These are phyloP conservation scores for Plodia interpunctella DNA, from an alignment of 1,140 invertebrate species.

Conservation along the genomic window DNA sequence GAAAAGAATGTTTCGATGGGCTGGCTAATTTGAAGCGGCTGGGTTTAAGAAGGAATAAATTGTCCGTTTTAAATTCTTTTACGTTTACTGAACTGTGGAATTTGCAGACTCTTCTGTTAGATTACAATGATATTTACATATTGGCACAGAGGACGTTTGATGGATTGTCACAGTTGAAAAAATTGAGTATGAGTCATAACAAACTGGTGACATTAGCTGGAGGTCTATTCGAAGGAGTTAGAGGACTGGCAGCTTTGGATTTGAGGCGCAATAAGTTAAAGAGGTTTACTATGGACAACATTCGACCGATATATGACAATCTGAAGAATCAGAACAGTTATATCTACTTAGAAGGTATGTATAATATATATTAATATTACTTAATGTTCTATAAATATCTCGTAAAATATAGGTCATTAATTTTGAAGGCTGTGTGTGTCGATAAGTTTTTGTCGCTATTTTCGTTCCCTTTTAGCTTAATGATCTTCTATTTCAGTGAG, in stretches of 20 bases:
- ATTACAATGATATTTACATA: slow-evolving; percentile 80
- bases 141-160: slow-evolving; percentile 85
- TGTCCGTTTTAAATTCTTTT: slow-evolving; percentile 83
- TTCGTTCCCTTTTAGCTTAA: too few relatives aligned
- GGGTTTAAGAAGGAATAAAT: slow-evolving; percentile 82
- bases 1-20: slow-evolving; percentile 84
- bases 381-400: not conserved
- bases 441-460: too few relatives aligned
- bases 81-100: slow-evolving; percentile 86
- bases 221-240: slow-evolving; percentile 81
- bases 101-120: slow-evolving; percentile 84
- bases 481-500: too few relatives aligned
- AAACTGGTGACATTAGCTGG: slow-evolving; percentile 81
- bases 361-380: not conserved
- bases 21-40: slow-evolving; percentile 81
- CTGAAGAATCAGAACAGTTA: slow-evolving; percentile 82
- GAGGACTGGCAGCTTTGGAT: slow-evolving; percentile 82
- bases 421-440: too few relatives aligned
- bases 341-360: slow-evolving; percentile 86
- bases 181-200: slow-evolving; percentile 85
- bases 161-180: slow-evolving; percentile 82
- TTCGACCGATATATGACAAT: slow-evolving; percentile 86
- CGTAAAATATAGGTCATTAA: too few relatives aligned
- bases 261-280: slow-evolving; percentile 84
- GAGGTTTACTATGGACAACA: slow-evolving; percentile 83